phyloP scores from a whole-genome alignment of 2,797 vertebrate species.

The Argentina silus region DNA sequence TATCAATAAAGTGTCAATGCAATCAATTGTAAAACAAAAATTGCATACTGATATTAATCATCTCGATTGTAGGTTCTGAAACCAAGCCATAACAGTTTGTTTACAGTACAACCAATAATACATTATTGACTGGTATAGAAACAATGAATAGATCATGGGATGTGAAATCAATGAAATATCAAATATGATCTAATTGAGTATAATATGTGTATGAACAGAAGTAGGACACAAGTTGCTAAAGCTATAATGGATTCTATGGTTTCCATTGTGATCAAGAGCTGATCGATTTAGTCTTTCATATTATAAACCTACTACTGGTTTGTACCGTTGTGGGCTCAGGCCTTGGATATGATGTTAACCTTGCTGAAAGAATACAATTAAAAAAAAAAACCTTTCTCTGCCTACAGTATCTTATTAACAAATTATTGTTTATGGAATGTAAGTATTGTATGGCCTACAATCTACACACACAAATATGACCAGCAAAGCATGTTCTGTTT shows the following conservation, averaged over 20 bases:
- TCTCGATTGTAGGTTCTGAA: conserved; percentile 24
- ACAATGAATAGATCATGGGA: conserved; percentile 9
- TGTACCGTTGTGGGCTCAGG: neutral
- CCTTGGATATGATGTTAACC: too few species aligned
- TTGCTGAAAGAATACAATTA: too few species aligned
- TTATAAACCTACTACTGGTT: neutral
- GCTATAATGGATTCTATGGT: neutral
- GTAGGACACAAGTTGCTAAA: neutral
- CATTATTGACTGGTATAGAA: conserved; percentile 21
- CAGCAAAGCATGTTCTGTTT: too few species aligned
- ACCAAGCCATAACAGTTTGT: conserved; percentile 24
- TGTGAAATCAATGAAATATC: conserved; percentile 1
- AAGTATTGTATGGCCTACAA: too few species aligned
- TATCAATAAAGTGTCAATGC: conserved; percentile 80
- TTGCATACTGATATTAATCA: conserved; percentile 71
- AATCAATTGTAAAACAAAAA: conserved; percentile 67
- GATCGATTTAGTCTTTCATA: neutral
- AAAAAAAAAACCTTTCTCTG: too few species aligned
- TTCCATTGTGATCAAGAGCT: neutral
- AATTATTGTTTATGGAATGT: too few species aligned
- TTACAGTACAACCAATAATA: conserved; percentile 41
- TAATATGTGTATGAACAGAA: neutral
- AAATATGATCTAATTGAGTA: neutral
- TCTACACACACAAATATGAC: too few species aligned
- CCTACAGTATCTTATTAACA: too few species aligned